Evolutionary conservation across 2,113 vertebrate genomes (phyloP), one percentile per base, ranked within the genome.

Genomic region (Dissostichus mawsoni): DNA sequence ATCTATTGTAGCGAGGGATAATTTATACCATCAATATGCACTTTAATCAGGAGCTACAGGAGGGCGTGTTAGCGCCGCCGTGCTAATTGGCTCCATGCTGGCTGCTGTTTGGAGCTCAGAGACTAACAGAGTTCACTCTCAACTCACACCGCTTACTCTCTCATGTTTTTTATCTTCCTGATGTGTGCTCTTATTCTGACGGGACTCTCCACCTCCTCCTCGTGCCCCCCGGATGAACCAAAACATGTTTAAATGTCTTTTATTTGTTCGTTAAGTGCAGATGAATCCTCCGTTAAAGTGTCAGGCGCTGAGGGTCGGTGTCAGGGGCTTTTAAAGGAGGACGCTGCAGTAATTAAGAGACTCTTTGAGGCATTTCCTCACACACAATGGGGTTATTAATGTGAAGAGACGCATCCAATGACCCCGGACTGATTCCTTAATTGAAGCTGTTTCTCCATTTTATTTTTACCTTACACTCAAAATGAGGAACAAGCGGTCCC

Each of bases 51-150:
- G 93, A 93, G 93, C 96, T 90, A 85, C 95, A 75, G 95, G 96
- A 88, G 96, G 94, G 92, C 95, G 89, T 97, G 96, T 96, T 97
- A 96, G 96, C 95, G 95, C 94, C 95, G 95, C 95, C 94, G 92
- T 96, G 96, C 96, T 99, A 99, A 99, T 99, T 99, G 98, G 98
- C 97, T 95, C 96, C 98, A 95, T 84, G 97, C 98, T 98, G 98
- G 94, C 95, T 96, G 94, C 95, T 96, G 95, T 95, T 96, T 94
- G 95, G 94, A 94, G 93, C 76, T 69, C 58, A 0, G 66, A 75
- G 76, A 84, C 71, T 86, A 82, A 95, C 95, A 92, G 95, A 93
- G 93, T 72, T 51, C 63, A 61, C 74, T 50, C 55, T 69, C 33
- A 1, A 50, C 81, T 81, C 65, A 29, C n/a, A 10, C 56, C 4